These are phyloP conservation scores for Apodemia duryi DNA, from an alignment of 2,888 invertebrate genomes.

Conservation along the genomic window DNA sequence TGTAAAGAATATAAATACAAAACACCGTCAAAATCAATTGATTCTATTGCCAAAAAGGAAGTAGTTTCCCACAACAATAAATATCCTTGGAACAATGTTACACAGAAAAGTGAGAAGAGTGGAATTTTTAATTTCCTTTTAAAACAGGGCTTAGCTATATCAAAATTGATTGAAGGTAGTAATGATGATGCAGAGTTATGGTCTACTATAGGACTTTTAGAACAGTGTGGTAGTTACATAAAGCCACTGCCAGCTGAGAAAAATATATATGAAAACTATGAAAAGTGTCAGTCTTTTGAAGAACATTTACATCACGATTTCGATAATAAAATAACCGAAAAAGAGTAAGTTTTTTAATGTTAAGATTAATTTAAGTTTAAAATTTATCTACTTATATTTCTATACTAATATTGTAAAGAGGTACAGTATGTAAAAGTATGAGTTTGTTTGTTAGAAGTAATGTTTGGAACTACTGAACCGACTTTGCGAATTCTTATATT, in stretches of 20 bases:
- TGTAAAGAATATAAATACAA: slow-evolving; percentile 59
- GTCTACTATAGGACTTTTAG: slow-evolving; percentile 48
- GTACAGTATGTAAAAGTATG: no score
- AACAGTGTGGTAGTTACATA: slow-evolving; percentile 46
- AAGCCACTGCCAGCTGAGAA: slow-evolving; percentile 56
- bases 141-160: slow-evolving; percentile 52
- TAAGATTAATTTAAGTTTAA: no score
- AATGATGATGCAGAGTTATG: slow-evolving; percentile 46
- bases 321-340: slow-evolving; percentile 42
- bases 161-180: slow-evolving; percentile 45
- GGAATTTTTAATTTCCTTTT: slow-evolving; percentile 53
- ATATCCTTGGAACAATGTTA: slow-evolving; percentile 63
- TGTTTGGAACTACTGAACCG: no score
- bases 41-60: slow-evolving; percentile 44
- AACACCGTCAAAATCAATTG: slow-evolving; percentile 42
- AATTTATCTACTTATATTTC: no score
- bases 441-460: no score
- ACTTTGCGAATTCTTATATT: no score
- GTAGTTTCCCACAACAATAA: slow-evolving; percentile 61
- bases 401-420: no score
- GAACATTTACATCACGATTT: slow-evolving; percentile 41
- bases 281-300: slow-evolving; percentile 54
- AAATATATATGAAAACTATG: slow-evolving; percentile 55
- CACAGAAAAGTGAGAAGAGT: slow-evolving; percentile 51
- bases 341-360: slow-evolving; percentile 41